These are phyloP conservation scores for Chirona hameri DNA, from an alignment of 2,888 invertebrate species.

Conservation along the genomic window DNA sequence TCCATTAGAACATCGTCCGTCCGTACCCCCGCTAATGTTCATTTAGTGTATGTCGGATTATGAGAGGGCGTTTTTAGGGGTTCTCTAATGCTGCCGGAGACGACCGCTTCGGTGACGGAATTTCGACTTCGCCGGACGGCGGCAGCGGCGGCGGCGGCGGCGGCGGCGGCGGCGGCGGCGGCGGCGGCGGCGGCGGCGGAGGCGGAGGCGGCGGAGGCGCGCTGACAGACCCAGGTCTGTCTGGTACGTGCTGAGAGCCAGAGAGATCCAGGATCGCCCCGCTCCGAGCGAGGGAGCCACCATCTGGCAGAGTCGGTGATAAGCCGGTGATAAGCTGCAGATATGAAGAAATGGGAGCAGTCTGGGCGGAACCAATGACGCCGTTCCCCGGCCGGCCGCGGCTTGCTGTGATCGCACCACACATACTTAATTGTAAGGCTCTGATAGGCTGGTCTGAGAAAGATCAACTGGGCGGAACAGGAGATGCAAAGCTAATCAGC, in stretches of 20 bases:
- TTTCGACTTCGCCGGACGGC: background rate
- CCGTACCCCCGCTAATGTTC: background rate
- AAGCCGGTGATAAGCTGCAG: too few relatives aligned
- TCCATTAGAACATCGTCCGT: background rate
- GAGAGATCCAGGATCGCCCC: too few relatives aligned
- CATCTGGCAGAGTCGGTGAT: too few relatives aligned
- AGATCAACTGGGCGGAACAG: background rate
- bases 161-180: background rate
- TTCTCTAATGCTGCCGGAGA: background rate
- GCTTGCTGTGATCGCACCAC: too few relatives aligned
- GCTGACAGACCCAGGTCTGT: background rate
- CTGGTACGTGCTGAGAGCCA: too few relatives aligned
- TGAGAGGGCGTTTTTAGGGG: background rate
- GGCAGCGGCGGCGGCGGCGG: background rate
- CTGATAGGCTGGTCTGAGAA: too few relatives aligned
- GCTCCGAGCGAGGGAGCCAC: too few relatives aligned
- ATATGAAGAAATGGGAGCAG: too few relatives aligned
- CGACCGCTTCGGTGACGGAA: background rate
- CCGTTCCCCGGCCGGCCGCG: too few relatives aligned
- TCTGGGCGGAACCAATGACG: too few relatives aligned
- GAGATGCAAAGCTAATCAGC: background rate
- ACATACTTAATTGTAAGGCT: too few relatives aligned
- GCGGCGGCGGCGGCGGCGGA: background rate
- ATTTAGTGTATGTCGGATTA: conserved; percentile 22
- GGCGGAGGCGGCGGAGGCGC: background rate